A percentile compares a stretch with the other conserved stretches of the same genome.
Evolutionary conservation across 1,140 invertebrate species (phyloP).

Genomic region (Nephotettix cincticeps): DNA sequence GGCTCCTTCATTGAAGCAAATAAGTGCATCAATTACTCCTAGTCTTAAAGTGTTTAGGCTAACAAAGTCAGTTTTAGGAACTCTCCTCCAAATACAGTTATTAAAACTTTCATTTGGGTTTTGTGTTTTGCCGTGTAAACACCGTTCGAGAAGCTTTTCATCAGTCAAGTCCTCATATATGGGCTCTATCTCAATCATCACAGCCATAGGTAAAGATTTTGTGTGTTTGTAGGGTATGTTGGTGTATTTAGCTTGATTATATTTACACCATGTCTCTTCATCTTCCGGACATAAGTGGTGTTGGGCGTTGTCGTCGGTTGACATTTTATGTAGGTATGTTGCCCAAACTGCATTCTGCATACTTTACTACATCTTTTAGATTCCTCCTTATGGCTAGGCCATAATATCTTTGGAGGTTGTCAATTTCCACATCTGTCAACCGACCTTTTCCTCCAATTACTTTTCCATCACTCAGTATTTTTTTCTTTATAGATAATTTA

Average conservation of each 20-base stretch:
- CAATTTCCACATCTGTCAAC: constrained; percentile 34
- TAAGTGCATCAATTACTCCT: constrained; percentile 20
- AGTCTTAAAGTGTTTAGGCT: constrained; percentile 33
- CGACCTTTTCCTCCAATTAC: constrained; percentile 31
- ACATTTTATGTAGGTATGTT: constrained; percentile 29
- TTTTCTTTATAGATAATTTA: constrained; percentile 24
- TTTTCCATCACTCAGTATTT: constrained; percentile 24
- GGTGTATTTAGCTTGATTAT: constrained; percentile 4
- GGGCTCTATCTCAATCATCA: constrained; percentile 28
- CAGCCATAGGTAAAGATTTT: constrained; percentile 5
- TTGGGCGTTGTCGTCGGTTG: constrained; percentile 29
- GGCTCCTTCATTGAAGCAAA: constrained; percentile 16
- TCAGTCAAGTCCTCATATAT: constrained; percentile 33
- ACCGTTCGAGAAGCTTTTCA: constrained; percentile 24
- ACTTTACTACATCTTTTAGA: constrained; percentile 29
- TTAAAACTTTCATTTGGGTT: constrained; percentile 38
- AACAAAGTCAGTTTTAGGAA: constrained; percentile 36
- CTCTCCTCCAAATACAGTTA: constrained; percentile 35
- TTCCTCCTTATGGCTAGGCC: constrained; percentile 37
- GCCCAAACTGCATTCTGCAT: constrained; percentile 36
- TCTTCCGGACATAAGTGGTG: not conserved
- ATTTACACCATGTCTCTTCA: not conserved
- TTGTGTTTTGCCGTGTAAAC: constrained; percentile 33
- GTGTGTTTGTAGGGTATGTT: not conserved
- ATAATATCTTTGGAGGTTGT: constrained; percentile 37